Percentiles rank a stretch among this genome's conserved stretches.
Evolutionary conservation across 2,888 invertebrate species (phyloP).

Genomic region (Ophion costatus): DNA sequence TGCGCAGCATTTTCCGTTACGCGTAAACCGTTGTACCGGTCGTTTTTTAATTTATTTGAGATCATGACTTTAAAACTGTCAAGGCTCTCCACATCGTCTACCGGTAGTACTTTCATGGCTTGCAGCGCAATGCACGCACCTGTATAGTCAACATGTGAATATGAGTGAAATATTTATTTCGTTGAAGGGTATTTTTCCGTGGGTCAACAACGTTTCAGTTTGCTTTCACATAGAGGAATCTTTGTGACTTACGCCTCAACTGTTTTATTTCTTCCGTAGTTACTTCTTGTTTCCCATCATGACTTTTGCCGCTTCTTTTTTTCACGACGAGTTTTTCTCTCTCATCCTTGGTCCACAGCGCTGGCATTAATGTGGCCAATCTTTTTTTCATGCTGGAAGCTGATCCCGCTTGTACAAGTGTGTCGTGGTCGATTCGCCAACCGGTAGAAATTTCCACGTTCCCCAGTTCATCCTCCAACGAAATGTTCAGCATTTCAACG

Average conservation of each 20-base stretch:
- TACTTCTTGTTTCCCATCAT: constrained; percentile 16
- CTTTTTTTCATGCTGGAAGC: constrained; percentile 14
- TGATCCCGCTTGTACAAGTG: constrained; percentile 6
- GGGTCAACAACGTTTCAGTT: not conserved
- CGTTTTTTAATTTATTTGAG: not conserved
- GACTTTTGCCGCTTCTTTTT: not conserved
- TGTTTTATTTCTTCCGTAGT: constrained; percentile 1
- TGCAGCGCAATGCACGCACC: no score
- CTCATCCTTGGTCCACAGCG: no score
- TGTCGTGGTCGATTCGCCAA: constrained; percentile 5
- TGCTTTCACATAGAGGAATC: not conserved
- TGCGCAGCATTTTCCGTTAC: not conserved
- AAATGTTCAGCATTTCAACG: constrained; percentile 2
- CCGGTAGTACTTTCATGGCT: no score
- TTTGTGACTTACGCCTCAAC: no score
- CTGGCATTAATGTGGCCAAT: not conserved
- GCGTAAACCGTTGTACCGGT: not conserved
- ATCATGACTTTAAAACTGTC: not conserved
- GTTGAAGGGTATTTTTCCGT: not conserved
- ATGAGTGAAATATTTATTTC: no score
- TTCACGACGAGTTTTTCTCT: not conserved
- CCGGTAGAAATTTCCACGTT: constrained; percentile 2
- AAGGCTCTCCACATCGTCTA: not conserved
- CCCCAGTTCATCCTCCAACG: not conserved
- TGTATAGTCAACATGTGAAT: no score